A percentile compares a stretch with the other conserved stretches of the same genome.
phyloP scores from a whole-genome alignment of 2,113 vertebrate genomes.

The Pteropus alecto region DNA sequence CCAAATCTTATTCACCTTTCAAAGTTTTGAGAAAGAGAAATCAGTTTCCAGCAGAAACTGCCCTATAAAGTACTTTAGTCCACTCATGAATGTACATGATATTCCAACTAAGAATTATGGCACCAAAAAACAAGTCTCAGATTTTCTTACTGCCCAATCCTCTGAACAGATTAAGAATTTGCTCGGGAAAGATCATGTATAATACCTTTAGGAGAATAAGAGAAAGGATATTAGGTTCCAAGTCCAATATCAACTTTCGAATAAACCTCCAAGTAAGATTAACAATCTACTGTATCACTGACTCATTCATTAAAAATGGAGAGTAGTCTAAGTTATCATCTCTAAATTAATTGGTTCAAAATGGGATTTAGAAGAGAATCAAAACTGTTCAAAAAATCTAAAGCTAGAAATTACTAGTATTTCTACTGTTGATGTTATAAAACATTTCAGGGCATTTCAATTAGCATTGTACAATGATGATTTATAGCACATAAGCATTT shows the following conservation, averaged over 20 bases:
- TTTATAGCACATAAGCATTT: neutral
- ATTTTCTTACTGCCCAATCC: neutral
- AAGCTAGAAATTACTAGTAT: neutral
- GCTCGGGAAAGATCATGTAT: neutral
- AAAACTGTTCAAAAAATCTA: constrained; percentile 9
- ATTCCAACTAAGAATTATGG: neutral
- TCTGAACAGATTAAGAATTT: neutral
- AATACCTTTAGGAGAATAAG: neutral
- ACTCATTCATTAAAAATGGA: neutral
- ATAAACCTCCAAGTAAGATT: neutral
- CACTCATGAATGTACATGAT: neutral
- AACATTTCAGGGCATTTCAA: constrained; percentile 1
- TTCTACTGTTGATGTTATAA: neutral
- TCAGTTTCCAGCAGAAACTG: neutral
- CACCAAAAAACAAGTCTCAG: neutral
- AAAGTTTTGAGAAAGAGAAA: neutral
- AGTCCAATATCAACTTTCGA: neutral
- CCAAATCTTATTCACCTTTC: neutral
- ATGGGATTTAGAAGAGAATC: neutral
- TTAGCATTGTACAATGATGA: neutral
- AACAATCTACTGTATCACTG: neutral
- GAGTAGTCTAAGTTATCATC: neutral
- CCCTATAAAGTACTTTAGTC: neutral
- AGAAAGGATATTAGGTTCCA: neutral
- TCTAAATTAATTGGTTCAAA: neutral